Percentiles rank a stretch among this genome's conserved stretches.
Conservation (phyloP, 2,888 invertebrate species). For the Cryptocephalus primarius region DNA sequence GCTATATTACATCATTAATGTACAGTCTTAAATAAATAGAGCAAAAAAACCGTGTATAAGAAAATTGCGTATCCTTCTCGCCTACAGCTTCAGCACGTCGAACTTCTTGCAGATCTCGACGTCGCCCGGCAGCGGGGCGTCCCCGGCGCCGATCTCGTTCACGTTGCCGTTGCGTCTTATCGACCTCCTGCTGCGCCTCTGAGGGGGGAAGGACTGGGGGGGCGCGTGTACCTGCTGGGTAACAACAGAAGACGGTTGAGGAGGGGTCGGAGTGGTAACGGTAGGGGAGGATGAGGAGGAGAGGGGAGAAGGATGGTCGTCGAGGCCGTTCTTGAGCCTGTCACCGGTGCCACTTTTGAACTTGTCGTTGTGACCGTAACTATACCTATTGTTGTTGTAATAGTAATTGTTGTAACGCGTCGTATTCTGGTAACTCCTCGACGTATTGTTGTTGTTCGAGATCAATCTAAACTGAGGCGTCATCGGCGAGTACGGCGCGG, state of each 20-base stretch:
- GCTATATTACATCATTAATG: slow-evolving; percentile 12
- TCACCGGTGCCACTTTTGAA: not conserved
- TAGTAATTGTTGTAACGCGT: slow-evolving; percentile 9
- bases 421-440: not conserved
- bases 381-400: slow-evolving; percentile 9
- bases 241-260: slow-evolving; percentile 4
- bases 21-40: slow-evolving; percentile 18
- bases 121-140: slow-evolving; percentile 29
- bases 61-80: not conserved
- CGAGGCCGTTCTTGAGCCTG: not conserved
- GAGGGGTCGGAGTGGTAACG: not conserved
- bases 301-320: not conserved
- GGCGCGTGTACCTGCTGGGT: slow-evolving; percentile 13
- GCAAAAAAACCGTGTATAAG: slow-evolving; percentile 11
- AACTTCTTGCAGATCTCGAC: slow-evolving; percentile 30
- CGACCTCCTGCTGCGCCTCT: slow-evolving; percentile 7
- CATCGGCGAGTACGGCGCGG: slow-evolving; percentile 19
- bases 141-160: slow-evolving; percentile 35
- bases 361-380: not conserved
- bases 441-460: slow-evolving; percentile 1
- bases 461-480: slow-evolving; percentile 11
- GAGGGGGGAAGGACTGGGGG: not conserved
- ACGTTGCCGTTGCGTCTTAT: slow-evolving; percentile 11
- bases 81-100: slow-evolving; percentile 28
- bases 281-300: not conserved